phyloP scores from a whole-genome alignment of 2,113 vertebrate species.

The Meles meles region DNA sequence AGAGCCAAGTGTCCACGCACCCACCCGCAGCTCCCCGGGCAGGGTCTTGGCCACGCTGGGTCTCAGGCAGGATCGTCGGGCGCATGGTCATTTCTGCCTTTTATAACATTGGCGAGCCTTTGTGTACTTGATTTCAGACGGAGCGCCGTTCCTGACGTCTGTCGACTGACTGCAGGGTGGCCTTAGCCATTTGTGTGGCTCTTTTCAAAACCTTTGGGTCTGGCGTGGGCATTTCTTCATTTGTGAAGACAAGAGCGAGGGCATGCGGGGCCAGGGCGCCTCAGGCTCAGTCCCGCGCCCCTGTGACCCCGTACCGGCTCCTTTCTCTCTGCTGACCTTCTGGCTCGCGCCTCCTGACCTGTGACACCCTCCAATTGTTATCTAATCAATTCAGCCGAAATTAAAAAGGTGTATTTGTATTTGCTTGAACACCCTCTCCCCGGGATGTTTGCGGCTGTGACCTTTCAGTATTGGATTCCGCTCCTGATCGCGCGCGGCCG shows the following conservation, averaged over 20 bases:
- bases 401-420: conserved; percentile 87
- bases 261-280: conserved; percentile 30
- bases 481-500: conserved; percentile 71
- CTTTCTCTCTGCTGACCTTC: conserved; percentile 80
- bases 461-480: conserved; percentile 83
- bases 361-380: conserved; percentile 82
- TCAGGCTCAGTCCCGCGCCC: conserved; percentile 60
- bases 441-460: conserved; percentile 77
- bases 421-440: conserved; percentile 78
- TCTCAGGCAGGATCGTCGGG: neutral
- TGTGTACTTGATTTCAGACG: conserved; percentile 16
- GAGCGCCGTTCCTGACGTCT: conserved; percentile 49
- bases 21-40: neutral
- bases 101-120: neutral
- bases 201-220: conserved; percentile 65
- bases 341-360: conserved; percentile 81
- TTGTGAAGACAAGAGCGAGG: conserved; percentile 73
- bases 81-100: neutral
- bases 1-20: fast-evolving
- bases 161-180: conserved; percentile 12
- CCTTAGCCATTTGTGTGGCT: conserved; percentile 40
- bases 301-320: conserved; percentile 73
- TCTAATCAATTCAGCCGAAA: conserved; percentile 85
- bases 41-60: neutral
- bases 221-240: conserved; percentile 75